Evolutionary conservation across 2,797 vertebrate species (phyloP), one percentile per base, ranked within the genome.

Genomic region (Poecilia gillii): DNA sequence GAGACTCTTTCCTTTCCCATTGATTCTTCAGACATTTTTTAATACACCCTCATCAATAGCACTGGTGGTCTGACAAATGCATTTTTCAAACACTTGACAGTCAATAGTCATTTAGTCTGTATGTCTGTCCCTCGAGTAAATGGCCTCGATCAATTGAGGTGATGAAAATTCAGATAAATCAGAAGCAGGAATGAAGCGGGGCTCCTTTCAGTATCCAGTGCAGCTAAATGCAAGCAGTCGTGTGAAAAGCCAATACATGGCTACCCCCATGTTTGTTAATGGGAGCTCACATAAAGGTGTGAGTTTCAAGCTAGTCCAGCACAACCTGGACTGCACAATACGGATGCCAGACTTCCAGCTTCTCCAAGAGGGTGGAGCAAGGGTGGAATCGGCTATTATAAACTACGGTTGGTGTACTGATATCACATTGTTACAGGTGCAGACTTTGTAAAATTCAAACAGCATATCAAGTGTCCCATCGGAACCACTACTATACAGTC

Each of bases 71-170:
- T 91, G 93, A 93, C 94, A 91, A 94, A 95, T 91, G 87, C 91
- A 94, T 96, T 94, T 95, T 93, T 95, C 93, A 94, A 94, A 94
- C 89, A 92, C 90, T 92, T 89, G 86, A 81, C 80, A 89, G 92
- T 95, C 94, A 88, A 96, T 95, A 94, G 94, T 95, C 91, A 93
- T 95, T 95, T 93, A 90, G 90, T 91, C 83, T 91, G 93, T 83
- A 89, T 94, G 91, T 93, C 90, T 91, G 91, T 95, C 93, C 90
- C 94, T 87, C 83, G 93, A 93, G 94, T 90, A 92, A 94, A 91
- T 78, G 82, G 79, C 85, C 86, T 87, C 73, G 90, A 95, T 95
- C 94, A 93, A 95, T 94, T 81, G 80, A 76, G 85, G 89, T 89
- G 91, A 94, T 93, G 93, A 94, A 93, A 94, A 94, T 93, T 91